A percentile compares a stretch with the other conserved stretches of the same genome.
Evolutionary conservation across 2,888 invertebrate species (phyloP).

Genomic region (Acanthosepion lycidas): DNA sequence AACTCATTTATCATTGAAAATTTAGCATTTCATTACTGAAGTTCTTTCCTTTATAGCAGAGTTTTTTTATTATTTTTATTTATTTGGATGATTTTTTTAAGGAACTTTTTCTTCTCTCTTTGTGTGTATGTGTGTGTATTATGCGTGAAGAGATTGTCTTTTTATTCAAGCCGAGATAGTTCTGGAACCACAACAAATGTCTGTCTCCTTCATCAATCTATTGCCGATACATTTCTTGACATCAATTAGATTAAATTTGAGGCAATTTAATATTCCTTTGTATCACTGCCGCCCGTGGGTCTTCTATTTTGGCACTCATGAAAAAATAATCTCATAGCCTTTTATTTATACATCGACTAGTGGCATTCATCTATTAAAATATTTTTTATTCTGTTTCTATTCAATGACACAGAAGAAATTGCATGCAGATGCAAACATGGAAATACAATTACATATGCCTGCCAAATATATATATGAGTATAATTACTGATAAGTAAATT

Average conservation of each 20-base stretch:
- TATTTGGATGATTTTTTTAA: neutral
- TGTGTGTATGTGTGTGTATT: neutral
- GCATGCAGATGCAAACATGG: neutral
- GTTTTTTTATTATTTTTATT: neutral
- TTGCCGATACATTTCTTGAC: neutral
- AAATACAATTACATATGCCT: neutral
- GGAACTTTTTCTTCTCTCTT: neutral
- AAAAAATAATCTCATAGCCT: too few species aligned
- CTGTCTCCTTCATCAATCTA: slow-evolving; percentile 33
- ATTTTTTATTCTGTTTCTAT: too few species aligned
- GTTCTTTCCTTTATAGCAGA: neutral
- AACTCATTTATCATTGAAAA: neutral
- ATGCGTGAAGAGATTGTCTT: neutral
- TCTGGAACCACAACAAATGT: neutral
- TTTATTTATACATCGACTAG: too few species aligned
- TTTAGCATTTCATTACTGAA: neutral
- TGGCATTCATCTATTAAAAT: too few species aligned
- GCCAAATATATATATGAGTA: neutral
- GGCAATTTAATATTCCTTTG: slow-evolving; percentile 18
- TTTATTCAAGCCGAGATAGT: neutral
- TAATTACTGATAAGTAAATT: neutral
- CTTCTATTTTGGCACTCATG: neutral
- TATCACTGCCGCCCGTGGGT: neutral
- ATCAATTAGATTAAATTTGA: slow-evolving; percentile 33
- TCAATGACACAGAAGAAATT: too few species aligned